Conservation (phyloP, 2,113 vertebrate species). For the Indicator maculatus region DNA sequence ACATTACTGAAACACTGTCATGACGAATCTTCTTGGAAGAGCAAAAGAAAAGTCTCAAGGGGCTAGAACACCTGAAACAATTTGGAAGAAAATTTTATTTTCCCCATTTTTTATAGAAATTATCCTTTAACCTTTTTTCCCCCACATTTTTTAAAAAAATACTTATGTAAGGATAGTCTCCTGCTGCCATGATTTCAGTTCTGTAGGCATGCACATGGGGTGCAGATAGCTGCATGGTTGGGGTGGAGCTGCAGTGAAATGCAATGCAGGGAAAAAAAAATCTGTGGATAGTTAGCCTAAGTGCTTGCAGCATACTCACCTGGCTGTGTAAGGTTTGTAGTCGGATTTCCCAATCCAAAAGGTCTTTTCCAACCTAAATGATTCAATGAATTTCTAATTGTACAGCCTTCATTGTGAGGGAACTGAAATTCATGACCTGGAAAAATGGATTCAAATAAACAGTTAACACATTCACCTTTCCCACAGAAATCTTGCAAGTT, state of each 20-base stretch:
- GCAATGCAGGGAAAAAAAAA: not conserved
- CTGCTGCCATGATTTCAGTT: not conserved
- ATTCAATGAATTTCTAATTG: not conserved
- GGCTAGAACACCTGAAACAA: not conserved
- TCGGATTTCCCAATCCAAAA: too few species aligned
- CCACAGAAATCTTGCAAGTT: not conserved
- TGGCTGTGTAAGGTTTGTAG: too few species aligned
- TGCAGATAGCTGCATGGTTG: not conserved
- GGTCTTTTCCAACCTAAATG: too few species aligned
- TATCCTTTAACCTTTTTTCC: not conserved
- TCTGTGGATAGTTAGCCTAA: not conserved
- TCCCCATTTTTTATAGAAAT: not conserved
- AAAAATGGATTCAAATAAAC: not conserved
- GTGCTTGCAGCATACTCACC: not conserved
- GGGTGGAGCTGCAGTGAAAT: not conserved
- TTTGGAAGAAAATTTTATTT: not conserved
- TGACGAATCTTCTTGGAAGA: not conserved
- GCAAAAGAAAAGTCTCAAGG: not conserved
- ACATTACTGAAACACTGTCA: not conserved
- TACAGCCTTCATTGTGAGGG: not conserved
- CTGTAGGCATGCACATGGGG: not conserved
- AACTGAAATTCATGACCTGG: not conserved
- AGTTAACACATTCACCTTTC: not conserved
- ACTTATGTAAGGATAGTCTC: not conserved
- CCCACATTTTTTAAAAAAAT: accelerated